Percentiles rank a stretch among this genome's conserved stretches.
These are phyloP conservation scores for Melinaea marsaeus DNA, from an alignment of 2,888 invertebrate genomes.

Conservation along the genomic window DNA sequence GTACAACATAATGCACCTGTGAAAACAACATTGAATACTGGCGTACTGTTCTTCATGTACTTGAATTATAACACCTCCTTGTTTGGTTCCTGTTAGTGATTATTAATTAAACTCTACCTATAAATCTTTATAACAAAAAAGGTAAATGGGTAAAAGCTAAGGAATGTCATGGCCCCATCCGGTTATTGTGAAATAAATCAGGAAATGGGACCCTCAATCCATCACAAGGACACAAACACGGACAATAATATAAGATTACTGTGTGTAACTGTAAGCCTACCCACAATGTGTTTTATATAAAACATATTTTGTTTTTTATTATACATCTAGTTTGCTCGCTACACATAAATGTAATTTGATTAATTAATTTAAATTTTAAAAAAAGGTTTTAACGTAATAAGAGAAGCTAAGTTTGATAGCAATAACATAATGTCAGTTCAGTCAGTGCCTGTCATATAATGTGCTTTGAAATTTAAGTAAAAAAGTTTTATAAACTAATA, in stretches of 20 bases:
- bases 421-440: conserved; percentile 30
- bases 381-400: conserved; percentile 6
- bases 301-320: not conserved
- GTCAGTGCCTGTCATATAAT: conserved; percentile 3
- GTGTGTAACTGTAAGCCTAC: conserved; percentile 34
- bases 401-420: conserved; percentile 10
- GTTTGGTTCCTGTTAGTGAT: no score
- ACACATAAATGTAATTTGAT: not conserved
- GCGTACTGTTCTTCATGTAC: no score
- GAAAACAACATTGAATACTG: no score
- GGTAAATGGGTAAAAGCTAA: conserved; percentile 15
- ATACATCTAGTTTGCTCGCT: no score
- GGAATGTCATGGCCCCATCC: conserved; percentile 15
- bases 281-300: conserved; percentile 15
- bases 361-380: conserved; percentile 2
- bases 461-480: conserved; percentile 43
- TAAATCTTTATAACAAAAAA: conserved; percentile 21
- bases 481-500: conserved; percentile 43
- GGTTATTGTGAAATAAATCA: conserved; percentile 49
- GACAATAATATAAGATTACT: conserved; percentile 48
- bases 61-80: no score
- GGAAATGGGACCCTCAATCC: conserved; percentile 43
- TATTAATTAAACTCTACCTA: not conserved
- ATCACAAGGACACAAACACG: conserved; percentile 41
- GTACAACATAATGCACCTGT: no score